Percentiles rank a stretch among this genome's conserved stretches.
These are phyloP conservation scores for Gorsachius magnificus DNA, from an alignment of 2,797 vertebrate genomes.

Conservation along the genomic window DNA sequence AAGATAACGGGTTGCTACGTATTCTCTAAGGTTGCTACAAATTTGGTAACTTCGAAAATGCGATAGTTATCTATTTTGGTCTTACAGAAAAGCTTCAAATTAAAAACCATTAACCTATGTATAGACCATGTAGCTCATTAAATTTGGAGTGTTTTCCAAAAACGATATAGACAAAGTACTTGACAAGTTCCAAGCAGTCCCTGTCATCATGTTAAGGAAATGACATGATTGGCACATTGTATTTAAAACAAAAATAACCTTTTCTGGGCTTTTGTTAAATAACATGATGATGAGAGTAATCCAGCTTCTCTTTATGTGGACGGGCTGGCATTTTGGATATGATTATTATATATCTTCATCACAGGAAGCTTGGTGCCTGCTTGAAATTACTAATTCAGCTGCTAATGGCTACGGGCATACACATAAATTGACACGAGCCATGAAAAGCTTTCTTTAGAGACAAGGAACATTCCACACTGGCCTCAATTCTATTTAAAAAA, in stretches of 20 bases:
- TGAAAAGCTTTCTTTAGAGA: background rate
- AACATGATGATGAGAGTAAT: background rate
- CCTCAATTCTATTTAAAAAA: background rate
- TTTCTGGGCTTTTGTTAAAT: background rate
- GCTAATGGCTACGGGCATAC: background rate
- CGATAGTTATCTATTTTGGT: background rate
- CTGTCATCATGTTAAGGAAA: background rate
- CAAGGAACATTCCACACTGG: background rate
- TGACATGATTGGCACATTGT: background rate
- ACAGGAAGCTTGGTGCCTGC: background rate
- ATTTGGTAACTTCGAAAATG: background rate
- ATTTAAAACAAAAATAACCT: background rate
- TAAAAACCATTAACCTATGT: background rate
- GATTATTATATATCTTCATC: background rate
- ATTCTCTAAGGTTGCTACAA: background rate
- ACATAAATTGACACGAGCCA: background rate
- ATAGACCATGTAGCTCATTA: background rate
- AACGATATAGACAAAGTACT: fast-evolving
- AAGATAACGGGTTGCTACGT: no score
- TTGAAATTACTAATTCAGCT: background rate
- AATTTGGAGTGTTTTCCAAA: background rate
- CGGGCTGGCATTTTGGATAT: background rate
- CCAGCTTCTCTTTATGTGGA: background rate
- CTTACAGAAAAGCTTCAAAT: background rate
- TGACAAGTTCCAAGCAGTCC: background rate